Conservation (phyloP, 2,888 invertebrate genomes). For the Drosophila tripunctata region DNA sequence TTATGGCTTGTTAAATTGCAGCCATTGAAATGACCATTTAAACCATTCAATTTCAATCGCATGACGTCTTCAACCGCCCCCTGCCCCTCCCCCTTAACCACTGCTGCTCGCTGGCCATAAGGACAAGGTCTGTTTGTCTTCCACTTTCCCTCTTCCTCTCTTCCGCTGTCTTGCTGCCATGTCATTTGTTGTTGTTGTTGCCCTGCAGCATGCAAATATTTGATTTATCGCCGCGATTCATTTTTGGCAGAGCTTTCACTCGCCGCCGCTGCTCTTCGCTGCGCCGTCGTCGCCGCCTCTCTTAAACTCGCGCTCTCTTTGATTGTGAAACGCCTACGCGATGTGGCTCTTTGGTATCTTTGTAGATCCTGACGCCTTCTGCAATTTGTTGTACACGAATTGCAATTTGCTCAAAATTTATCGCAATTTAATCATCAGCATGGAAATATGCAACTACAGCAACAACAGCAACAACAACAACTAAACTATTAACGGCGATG, state of each 20-base stretch:
- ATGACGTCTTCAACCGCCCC: conserved; percentile 38
- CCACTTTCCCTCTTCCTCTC: background rate
- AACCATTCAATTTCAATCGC: conserved; percentile 81
- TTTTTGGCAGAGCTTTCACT: conserved; percentile 41
- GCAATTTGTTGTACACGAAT: conserved; percentile 75
- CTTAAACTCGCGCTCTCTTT: background rate
- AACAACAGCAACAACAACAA: conserved; percentile 32
- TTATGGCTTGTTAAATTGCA: conserved; percentile 80
- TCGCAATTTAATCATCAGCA: conserved; percentile 75
- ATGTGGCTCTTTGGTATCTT: conserved; percentile 22
- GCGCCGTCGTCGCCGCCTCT: background rate
- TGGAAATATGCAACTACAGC: conserved; percentile 51
- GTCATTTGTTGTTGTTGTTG: conserved; percentile 42
- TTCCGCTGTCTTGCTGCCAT: conserved; percentile 20
- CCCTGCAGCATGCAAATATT: conserved; percentile 32
- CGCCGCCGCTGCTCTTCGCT: background rate
- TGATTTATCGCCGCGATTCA: conserved; percentile 41
- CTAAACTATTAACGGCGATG: conserved; percentile 71
- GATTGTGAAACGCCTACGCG: conserved; percentile 28
- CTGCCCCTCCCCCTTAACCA: background rate
- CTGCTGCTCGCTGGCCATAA: background rate
- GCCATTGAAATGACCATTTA: conserved; percentile 81
- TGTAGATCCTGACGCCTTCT: conserved; percentile 59
- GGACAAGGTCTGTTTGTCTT: background rate
- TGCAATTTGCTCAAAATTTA: conserved; percentile 76